phyloP scores from a whole-genome alignment of 2,888 invertebrate species.

The Clunio marinus region DNA sequence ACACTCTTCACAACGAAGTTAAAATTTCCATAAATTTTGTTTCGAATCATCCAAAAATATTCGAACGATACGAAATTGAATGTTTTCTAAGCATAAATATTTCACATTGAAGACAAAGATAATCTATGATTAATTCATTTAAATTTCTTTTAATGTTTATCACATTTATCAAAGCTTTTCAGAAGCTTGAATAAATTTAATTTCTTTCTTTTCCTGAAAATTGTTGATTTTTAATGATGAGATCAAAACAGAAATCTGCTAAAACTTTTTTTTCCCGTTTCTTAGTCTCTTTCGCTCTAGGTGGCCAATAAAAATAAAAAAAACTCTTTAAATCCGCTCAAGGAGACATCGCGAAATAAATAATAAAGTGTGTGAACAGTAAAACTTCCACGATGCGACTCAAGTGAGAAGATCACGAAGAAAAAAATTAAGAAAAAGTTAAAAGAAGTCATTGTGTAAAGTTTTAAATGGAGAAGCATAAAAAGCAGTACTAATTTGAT shows the following conservation, averaged over 20 bases:
- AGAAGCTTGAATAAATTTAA: background rate
- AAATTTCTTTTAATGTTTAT: conserved; percentile 1
- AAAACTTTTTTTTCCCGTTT: too few species aligned
- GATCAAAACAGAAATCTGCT: too few species aligned
- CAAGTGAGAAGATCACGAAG: background rate
- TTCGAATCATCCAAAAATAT: background rate
- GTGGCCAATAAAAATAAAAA: conserved; percentile 8
- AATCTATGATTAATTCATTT: conserved; percentile 17
- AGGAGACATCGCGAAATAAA: background rate
- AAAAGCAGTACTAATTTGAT: background rate
- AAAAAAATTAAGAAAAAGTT: conserved; percentile 1
- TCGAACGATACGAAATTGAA: conserved; percentile 5
- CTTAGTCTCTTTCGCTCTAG: background rate
- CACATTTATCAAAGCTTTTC: background rate
- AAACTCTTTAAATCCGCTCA: background rate
- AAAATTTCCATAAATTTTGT: conserved; percentile 6
- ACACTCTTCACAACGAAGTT: too few species aligned
- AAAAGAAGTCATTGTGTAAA: too few species aligned
- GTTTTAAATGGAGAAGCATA: too few species aligned
- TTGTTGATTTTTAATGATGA: too few species aligned
- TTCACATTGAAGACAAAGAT: background rate
- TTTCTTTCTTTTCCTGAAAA: too few species aligned
- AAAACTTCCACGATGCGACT: background rate
- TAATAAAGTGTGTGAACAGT: background rate
- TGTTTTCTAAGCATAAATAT: too few species aligned